A percentile compares a stretch with the other conserved stretches of the same genome.
Conservation (phyloP, 2,888 invertebrate genomes). For the Daptonema setosum region DNA sequence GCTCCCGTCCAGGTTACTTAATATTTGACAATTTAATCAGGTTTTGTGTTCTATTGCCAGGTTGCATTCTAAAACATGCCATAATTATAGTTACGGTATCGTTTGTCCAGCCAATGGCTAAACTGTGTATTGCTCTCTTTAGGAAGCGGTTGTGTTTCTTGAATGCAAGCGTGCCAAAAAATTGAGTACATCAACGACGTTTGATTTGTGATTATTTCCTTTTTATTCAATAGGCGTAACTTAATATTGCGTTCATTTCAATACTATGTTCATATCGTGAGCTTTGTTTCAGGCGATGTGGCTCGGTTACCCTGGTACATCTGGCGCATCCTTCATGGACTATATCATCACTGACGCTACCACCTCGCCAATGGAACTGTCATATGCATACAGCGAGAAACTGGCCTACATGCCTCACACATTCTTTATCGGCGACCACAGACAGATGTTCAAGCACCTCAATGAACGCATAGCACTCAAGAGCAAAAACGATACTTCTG, state of each 20-base stretch:
- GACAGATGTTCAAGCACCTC: conserved; percentile 91
- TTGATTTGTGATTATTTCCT: too few species aligned
- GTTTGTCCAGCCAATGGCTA: too few species aligned
- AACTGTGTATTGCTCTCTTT: too few species aligned
- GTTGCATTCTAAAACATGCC: conserved; percentile 1
- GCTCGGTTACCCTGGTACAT: conserved; percentile 95
- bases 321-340: conserved; percentile 93
- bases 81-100: neutral
- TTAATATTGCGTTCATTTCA: too few species aligned
- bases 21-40: too few species aligned
- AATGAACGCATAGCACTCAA: conserved; percentile 59
- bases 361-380: conserved; percentile 67
- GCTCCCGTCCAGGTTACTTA: conserved; percentile 80
- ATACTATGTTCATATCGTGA: too few species aligned
- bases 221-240: too few species aligned
- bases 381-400: conserved; percentile 68
- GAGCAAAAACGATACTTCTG: conserved; percentile 8
- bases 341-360: conserved; percentile 82
- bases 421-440: conserved; percentile 93
- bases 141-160: too few species aligned
- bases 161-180: too few species aligned
- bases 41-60: neutral
- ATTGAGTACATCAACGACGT: too few species aligned
- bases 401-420: conserved; percentile 92
- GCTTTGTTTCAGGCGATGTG: conserved; percentile 50